Evolutionary conservation across 1,140 invertebrate genomes (phyloP), one percentile per base, ranked within the genome.

Genomic region (Bicyclus anynana): DNA sequence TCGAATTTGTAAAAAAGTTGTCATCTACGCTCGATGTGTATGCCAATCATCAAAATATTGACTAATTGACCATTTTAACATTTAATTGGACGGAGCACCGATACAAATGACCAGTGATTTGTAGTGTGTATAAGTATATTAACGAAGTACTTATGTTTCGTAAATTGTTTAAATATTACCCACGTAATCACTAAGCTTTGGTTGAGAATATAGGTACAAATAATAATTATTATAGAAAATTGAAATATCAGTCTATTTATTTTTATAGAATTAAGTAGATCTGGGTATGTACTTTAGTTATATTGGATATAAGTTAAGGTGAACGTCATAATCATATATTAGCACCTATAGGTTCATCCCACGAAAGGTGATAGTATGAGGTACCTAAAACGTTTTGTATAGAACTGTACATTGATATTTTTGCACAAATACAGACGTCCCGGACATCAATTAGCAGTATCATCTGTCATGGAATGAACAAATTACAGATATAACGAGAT

Each of bases 161-260:
- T 52, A 53, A 48, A 52, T 47, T 64, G 46, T 62, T 55, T 67
- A 61, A 67, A 65, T 65, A 71, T 64, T 64, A 69, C 50, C 42
- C 63, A 59, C 58, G 61, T 63, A 67, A 77, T 67, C 52, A 76
- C 72, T 82, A 77, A 79, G 76, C 82, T 85, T 85, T 85, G 82
- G 82, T 72, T 80, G 78, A 73, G 58, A 71, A 65, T 64, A 67
- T 76, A 84, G 77, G 79, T 82, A 84, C 78, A 73, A 65, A 72
- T 67, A 69, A 60, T 50, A 53, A 40, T 57, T 44, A 29, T 4
- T 48, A 67, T 71, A 66, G 62, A 61, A 62, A 69, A 66, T 67
- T 66, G 63, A 70, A 63, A 65, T 66, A 76, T 83, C 77, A 83
- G 77, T 83, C 80, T 79, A 70, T 79, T 70, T 4, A 4, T 23